Percentiles rank a stretch among this genome's conserved stretches.
These are phyloP conservation scores for Drosophila glabriapex DNA, from an alignment of 2,888 invertebrate species.

Conservation along the genomic window DNA sequence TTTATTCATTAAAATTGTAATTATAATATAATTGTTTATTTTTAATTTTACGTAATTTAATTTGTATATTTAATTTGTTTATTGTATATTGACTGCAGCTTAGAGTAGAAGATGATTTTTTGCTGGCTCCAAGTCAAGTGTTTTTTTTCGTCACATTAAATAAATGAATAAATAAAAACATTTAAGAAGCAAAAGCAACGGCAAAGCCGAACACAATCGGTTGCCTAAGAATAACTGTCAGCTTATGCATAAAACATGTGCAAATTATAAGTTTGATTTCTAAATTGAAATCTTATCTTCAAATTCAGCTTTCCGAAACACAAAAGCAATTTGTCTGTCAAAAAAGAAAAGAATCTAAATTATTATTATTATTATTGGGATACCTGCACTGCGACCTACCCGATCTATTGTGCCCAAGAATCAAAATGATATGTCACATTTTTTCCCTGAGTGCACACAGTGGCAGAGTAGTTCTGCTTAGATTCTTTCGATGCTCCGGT, in stretches of 20 bases:
- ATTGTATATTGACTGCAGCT: neutral
- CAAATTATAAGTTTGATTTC: neutral
- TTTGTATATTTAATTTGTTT: neutral
- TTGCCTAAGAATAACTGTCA: neutral
- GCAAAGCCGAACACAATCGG: neutral
- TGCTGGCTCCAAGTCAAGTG: neutral
- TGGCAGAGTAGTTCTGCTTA: constrained; percentile 2
- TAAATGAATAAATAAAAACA: neutral
- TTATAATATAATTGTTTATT: neutral
- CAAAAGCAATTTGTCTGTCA: neutral
- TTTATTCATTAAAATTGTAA: neutral
- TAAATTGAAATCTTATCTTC: neutral
- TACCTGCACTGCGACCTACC: no score
- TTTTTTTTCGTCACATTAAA: neutral
- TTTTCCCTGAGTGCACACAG: constrained; percentile 4
- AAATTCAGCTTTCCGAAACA: neutral
- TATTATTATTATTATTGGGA: no score
- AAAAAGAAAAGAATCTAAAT: neutral
- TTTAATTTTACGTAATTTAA: neutral
- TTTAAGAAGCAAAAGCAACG: neutral
- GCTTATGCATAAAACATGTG: neutral
- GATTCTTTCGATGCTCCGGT: constrained; percentile 23
- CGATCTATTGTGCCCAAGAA: no score
- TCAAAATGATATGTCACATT: neutral
- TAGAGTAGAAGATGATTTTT: neutral